Conservation (phyloP, 1,140 invertebrate genomes). For the Leucophenga varia region DNA sequence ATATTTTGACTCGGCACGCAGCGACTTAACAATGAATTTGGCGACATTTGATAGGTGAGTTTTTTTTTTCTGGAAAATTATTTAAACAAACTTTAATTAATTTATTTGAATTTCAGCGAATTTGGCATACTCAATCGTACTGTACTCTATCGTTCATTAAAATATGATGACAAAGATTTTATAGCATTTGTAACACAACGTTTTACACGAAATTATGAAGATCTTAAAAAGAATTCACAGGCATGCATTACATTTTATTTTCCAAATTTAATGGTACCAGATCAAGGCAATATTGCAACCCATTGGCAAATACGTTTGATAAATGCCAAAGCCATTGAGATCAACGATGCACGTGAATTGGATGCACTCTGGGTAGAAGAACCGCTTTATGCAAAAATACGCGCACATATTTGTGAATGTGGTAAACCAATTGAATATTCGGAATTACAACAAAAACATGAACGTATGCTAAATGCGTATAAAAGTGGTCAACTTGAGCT, state of each 20-base stretch:
- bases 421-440: conserved; percentile 36
- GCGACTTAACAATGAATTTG: conserved; percentile 33
- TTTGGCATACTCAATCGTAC: conserved; percentile 42
- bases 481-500: conserved; percentile 14
- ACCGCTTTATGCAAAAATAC: conserved; percentile 29
- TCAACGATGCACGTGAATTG: conserved; percentile 22
- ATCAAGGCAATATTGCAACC: neutral
- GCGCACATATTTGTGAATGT: conserved; percentile 35
- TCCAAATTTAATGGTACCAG: conserved; percentile 11
- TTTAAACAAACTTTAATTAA: neutral
- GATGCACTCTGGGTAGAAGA: conserved; percentile 35
- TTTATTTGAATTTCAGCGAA: conserved; percentile 15
- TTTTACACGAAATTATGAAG: conserved; percentile 39
- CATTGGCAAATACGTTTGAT: conserved; percentile 42
- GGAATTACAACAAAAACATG: conserved; percentile 24
- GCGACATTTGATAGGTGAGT: conserved; percentile 35
- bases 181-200: conserved; percentile 43
- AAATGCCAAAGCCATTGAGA: conserved; percentile 33
- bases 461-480: conserved; percentile 19
- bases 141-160: conserved; percentile 37
- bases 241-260: conserved; percentile 27
- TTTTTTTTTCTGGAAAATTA: neutral
- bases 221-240: conserved; percentile 34
- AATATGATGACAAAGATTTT: too few species aligned
- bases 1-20: neutral